Evolutionary conservation across 2,888 invertebrate species (phyloP).

Genomic region (Torymus auratus): DNA sequence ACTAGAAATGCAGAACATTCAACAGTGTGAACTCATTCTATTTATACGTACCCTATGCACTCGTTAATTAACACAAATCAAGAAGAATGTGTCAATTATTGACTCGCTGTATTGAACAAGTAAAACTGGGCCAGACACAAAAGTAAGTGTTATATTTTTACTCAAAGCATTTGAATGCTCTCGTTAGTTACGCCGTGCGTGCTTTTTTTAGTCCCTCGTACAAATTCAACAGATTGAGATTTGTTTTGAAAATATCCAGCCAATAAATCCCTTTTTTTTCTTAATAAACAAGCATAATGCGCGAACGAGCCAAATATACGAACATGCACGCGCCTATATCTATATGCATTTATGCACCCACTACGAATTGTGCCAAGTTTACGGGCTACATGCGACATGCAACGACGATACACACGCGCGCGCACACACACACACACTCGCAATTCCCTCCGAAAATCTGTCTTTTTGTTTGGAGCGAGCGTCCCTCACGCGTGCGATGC

Average conservation of each 20-base stretch:
- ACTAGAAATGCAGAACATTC: not conserved
- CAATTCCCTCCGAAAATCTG: not conserved
- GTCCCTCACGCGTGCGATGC: not conserved
- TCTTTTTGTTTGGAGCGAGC: not conserved
- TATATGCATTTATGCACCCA: not conserved
- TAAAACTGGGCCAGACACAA: constrained; percentile 31
- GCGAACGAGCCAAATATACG: not conserved
- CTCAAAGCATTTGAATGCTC: not conserved
- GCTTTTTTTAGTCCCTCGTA: not conserved
- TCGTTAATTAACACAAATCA: constrained; percentile 34
- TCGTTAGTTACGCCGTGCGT: not conserved
- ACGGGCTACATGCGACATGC: constrained; percentile 18
- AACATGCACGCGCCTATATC: not conserved
- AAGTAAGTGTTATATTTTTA: constrained; percentile 18
- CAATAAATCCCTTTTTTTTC: constrained; percentile 1
- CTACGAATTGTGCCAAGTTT: constrained; percentile 26
- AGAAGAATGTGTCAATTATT: constrained; percentile 29
- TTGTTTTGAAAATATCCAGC: not conserved
- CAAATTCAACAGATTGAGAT: not conserved
- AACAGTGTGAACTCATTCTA: not conserved
- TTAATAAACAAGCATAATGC: not conserved
- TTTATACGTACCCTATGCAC: constrained; percentile 7
- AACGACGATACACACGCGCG: not conserved
- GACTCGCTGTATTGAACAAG: constrained; percentile 22
- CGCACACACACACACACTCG: no score